Evolutionary conservation across 2,888 invertebrate species (phyloP).

Genomic region (Andrena bicolor): DNA sequence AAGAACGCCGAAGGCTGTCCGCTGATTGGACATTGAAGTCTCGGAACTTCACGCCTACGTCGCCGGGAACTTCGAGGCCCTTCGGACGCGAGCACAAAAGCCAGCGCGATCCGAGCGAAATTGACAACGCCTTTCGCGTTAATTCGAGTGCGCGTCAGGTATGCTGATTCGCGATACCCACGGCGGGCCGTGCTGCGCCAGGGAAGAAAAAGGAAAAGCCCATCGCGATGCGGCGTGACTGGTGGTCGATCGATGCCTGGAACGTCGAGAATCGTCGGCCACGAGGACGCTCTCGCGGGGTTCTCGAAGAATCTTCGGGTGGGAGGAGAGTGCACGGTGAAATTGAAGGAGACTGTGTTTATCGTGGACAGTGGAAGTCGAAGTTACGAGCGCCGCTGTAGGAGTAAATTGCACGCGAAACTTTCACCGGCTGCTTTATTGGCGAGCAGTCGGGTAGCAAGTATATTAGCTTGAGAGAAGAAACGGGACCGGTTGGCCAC

Average conservation of each 20-base stretch:
- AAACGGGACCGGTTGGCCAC: slow-evolving; percentile 44
- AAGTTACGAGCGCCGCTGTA: slow-evolving; percentile 41
- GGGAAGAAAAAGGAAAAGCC: not conserved
- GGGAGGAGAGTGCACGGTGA: slow-evolving; percentile 15
- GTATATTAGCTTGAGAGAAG: slow-evolving; percentile 44
- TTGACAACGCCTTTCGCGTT: slow-evolving; percentile 57
- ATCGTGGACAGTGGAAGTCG: slow-evolving; percentile 19
- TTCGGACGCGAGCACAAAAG: slow-evolving; percentile 62
- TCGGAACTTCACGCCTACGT: slow-evolving; percentile 54
- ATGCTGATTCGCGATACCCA: slow-evolving; percentile 49
- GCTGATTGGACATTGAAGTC: slow-evolving; percentile 75
- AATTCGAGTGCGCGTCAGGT: slow-evolving; percentile 49
- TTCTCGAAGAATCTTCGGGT: not conserved
- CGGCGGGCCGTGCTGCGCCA: not conserved
- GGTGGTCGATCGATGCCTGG: slow-evolving; percentile 12
- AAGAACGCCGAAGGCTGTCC: slow-evolving; percentile 45
- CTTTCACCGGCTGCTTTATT: slow-evolving; percentile 60
- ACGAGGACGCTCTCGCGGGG: not conserved
- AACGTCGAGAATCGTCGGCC: not conserved
- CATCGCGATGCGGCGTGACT: not conserved
- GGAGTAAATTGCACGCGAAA: slow-evolving; percentile 49
- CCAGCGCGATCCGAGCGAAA: slow-evolving; percentile 40
- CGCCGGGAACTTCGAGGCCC: slow-evolving; percentile 33
- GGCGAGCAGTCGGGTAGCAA: slow-evolving; percentile 25
- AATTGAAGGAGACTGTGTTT: slow-evolving; percentile 35